Evolutionary conservation across 2,888 invertebrate species (phyloP).

Genomic region (Tiliacea aurago): DNA sequence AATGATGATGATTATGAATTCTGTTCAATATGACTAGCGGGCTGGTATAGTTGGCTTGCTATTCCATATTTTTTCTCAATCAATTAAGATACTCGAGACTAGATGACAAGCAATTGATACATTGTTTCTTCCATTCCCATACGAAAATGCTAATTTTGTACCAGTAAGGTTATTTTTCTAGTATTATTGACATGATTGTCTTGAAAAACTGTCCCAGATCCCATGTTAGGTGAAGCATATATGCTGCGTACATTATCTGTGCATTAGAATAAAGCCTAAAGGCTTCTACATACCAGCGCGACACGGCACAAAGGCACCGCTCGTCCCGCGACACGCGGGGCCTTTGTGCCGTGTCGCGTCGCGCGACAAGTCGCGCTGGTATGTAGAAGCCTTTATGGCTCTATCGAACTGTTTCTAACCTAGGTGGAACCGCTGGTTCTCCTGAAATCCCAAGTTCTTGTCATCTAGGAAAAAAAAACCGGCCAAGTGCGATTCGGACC

Average conservation of each 20-base stretch:
- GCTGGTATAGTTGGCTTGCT: background rate
- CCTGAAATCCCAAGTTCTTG: background rate
- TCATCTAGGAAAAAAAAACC: background rate
- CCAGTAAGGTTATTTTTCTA: conserved; percentile 35
- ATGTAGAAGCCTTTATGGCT: too few species aligned
- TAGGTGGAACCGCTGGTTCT: background rate
- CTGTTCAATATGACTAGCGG: background rate
- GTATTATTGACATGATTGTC: conserved; percentile 14
- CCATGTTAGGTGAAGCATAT: conserved; percentile 12
- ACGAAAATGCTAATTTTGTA: conserved; percentile 36
- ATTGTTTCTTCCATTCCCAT: conserved; percentile 52
- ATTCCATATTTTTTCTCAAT: background rate
- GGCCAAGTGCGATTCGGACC: too few species aligned
- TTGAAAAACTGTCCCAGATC: conserved; percentile 45
- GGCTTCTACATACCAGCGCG: too few species aligned
- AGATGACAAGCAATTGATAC: conserved; percentile 46
- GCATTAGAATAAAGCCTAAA: background rate
- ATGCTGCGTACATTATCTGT: conserved; percentile 5
- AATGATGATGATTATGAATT: too few species aligned
- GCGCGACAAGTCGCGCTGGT: too few species aligned
- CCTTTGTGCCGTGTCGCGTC: too few species aligned
- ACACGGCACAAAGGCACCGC: too few species aligned
- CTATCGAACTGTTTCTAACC: background rate
- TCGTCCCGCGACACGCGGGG: too few species aligned
- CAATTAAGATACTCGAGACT: conserved; percentile 6